Conservation (phyloP, 2,113 vertebrate genomes). For the Strigops habroptila region DNA sequence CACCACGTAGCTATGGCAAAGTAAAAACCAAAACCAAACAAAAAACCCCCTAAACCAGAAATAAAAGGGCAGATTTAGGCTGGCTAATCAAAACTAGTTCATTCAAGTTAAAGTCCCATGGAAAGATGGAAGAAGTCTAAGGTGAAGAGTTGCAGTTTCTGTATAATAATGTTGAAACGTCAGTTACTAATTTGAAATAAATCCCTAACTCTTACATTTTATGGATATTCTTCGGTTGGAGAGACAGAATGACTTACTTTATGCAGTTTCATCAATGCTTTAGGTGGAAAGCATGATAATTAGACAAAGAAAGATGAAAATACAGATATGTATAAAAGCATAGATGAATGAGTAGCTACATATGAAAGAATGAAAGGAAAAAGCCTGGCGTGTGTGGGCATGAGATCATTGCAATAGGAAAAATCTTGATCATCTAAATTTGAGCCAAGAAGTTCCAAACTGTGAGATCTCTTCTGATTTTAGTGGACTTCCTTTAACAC, state of each 20-base stretch:
- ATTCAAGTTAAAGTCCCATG: neutral
- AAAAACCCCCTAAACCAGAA: fast-evolving
- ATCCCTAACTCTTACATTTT: neutral
- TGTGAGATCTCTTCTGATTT: neutral
- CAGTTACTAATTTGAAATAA: neutral
- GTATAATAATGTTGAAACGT: neutral
- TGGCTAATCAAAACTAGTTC: neutral
- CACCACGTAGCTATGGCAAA: neutral
- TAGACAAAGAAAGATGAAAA: neutral
- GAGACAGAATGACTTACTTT: neutral
- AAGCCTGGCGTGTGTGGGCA: neutral
- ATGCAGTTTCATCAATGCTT: neutral
- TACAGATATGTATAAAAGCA: neutral
- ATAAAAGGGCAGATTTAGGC: neutral
- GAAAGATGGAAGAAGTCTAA: neutral
- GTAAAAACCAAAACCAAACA: neutral
- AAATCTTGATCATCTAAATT: neutral
- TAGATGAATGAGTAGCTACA: neutral
- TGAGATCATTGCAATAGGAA: neutral
- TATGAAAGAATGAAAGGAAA: neutral
- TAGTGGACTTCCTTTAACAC: neutral
- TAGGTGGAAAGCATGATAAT: neutral
- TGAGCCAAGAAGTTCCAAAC: neutral
- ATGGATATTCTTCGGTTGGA: neutral
- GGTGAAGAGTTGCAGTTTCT: neutral